phyloP scores from a whole-genome alignment of 2,797 vertebrate species.

The Pachyuromys duprasi region DNA sequence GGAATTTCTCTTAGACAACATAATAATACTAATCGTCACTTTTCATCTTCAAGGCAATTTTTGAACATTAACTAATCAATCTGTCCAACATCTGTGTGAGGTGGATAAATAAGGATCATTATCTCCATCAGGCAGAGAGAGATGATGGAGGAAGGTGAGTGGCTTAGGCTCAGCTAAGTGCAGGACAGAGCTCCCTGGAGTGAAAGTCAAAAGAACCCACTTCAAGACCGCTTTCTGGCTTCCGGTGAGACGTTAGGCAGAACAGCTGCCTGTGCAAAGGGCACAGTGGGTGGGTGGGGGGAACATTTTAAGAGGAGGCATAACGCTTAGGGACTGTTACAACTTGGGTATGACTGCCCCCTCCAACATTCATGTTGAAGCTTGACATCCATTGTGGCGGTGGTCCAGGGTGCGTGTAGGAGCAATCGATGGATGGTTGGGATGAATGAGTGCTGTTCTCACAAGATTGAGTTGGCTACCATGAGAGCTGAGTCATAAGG shows the following conservation, averaged over 20 bases:
- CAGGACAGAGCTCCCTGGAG: background rate
- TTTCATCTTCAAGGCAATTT: conserved; percentile 86
- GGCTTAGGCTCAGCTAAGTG: background rate
- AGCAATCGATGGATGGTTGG: background rate
- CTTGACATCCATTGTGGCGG: background rate
- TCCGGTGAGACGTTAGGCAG: background rate
- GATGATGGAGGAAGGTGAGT: background rate
- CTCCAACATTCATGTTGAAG: background rate
- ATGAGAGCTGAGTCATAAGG: background rate
- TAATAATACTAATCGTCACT: conserved; percentile 84
- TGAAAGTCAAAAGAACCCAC: background rate
- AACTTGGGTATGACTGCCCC: background rate
- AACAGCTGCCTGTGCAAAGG: accelerated
- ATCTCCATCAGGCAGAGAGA: conserved; percentile 53
- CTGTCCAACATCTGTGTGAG: conserved; percentile 81
- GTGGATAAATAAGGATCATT: conserved; percentile 75
- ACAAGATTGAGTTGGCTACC: background rate
- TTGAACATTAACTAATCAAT: conserved; percentile 86
- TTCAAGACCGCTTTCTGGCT: background rate
- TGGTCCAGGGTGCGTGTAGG: background rate
- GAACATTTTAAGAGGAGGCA: background rate
- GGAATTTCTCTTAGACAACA: conserved; percentile 72
- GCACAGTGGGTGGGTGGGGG: background rate
- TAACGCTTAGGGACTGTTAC: background rate
- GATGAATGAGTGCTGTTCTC: background rate